These are phyloP conservation scores for Musca domestica DNA, from an alignment of 1,140 invertebrate species.

Conservation along the genomic window DNA sequence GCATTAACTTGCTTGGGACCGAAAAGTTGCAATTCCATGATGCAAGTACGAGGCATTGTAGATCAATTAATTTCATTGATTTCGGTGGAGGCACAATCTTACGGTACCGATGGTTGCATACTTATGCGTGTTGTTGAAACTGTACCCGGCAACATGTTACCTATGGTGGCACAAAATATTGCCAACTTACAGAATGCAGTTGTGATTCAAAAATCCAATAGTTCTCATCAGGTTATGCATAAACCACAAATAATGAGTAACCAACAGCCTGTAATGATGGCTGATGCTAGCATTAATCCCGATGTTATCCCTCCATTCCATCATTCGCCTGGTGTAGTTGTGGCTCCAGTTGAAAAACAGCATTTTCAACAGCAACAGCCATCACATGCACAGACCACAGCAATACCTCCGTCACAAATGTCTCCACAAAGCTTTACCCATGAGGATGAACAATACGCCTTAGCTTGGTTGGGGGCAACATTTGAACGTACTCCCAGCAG, in stretches of 20 bases:
- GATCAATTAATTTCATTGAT: constrained; percentile 80
- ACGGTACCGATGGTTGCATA: constrained; percentile 91
- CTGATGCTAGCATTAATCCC: constrained; percentile 13
- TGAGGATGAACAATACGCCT: constrained; percentile 80
- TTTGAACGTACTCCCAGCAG: constrained; percentile 66
- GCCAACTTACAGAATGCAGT: constrained; percentile 33
- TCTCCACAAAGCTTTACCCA: constrained; percentile 56
- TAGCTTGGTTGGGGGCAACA: constrained; percentile 75
- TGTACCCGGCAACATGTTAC: constrained; percentile 60
- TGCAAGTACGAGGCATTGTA: constrained; percentile 77
- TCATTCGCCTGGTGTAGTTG: not conserved
- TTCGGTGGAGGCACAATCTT: constrained; percentile 91
- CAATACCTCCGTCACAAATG: constrained; percentile 20
- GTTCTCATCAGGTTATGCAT: not conserved
- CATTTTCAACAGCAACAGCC: constrained; percentile 9
- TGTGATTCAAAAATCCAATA: constrained; percentile 27
- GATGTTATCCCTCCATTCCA: constrained; percentile 29
- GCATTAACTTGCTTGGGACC: constrained; percentile 89
- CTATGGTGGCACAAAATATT: constrained; percentile 36
- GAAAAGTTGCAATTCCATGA: constrained; percentile 81
- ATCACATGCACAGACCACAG: not conserved
- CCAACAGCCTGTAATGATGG: constrained; percentile 17
- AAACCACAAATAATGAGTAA: not conserved
- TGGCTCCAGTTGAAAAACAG: not conserved
- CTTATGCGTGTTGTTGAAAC: constrained; percentile 95